Percentiles rank a stretch among this genome's conserved stretches.
phyloP scores from a whole-genome alignment of 2,888 invertebrate species.

The Dorcus parallelipipedus region DNA sequence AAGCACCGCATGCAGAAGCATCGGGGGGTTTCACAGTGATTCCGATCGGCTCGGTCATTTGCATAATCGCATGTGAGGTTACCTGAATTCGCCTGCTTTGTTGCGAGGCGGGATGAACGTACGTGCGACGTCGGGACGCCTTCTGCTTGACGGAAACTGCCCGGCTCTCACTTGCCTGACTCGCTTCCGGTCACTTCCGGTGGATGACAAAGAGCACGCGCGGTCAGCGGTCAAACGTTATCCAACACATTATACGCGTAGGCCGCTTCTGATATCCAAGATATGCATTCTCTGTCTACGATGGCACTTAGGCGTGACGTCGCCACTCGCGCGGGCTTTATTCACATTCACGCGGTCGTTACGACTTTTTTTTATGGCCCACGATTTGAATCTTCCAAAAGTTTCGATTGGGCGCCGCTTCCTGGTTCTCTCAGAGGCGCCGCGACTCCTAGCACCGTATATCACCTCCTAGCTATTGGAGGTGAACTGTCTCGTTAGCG shows the following conservation, averaged over 20 bases:
- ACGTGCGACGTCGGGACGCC: slow-evolving; percentile 62
- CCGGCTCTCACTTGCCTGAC: slow-evolving; percentile 28
- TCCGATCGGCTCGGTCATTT: slow-evolving; percentile 30
- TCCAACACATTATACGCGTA: slow-evolving; percentile 30
- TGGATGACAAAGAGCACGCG: slow-evolving; percentile 29
- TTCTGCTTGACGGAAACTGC: slow-evolving; percentile 17
- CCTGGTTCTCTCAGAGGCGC: slow-evolving; percentile 29
- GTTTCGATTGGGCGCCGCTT: slow-evolving; percentile 38
- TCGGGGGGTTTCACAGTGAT: slow-evolving; percentile 11
- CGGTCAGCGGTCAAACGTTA: slow-evolving; percentile 36
- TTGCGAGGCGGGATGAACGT: slow-evolving; percentile 34
- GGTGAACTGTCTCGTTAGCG: slow-evolving; percentile 40
- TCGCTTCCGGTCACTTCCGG: slow-evolving; percentile 32
- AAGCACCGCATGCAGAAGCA: slow-evolving; percentile 28
- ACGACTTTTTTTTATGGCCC: slow-evolving; percentile 35
- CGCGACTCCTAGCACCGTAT: slow-evolving; percentile 25
- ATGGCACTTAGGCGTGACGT: slow-evolving; percentile 31
- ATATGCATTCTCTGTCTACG: slow-evolving; percentile 26
- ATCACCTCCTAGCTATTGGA: slow-evolving; percentile 26
- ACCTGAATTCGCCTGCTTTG: slow-evolving; percentile 17
- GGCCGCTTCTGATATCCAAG: slow-evolving; percentile 24
- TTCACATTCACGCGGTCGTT: slow-evolving; percentile 31
- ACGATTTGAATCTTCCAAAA: slow-evolving; percentile 39
- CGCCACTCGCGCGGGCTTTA: slow-evolving; percentile 28
- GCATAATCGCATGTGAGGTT: slow-evolving; percentile 40